Percentiles rank a stretch among this genome's conserved stretches.
Conservation (phyloP, 2,888 invertebrate genomes). For the Lasioglossum oenotherae region DNA sequence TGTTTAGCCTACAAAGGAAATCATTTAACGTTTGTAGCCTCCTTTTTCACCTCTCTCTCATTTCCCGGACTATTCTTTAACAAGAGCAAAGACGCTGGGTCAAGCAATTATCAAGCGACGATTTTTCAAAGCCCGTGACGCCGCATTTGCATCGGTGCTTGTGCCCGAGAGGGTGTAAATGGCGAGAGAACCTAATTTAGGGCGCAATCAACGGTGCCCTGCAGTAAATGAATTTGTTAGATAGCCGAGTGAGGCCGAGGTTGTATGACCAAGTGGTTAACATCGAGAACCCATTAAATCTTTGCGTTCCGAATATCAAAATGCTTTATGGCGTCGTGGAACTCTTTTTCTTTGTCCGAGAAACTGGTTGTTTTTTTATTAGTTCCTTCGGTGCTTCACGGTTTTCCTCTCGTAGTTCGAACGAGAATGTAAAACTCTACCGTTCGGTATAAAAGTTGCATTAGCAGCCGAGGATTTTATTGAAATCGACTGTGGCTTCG, state of each 20-base stretch:
- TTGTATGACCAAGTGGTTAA: not conserved
- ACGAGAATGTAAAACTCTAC: not conserved
- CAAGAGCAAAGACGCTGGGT: not conserved
- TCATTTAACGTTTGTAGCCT: not conserved
- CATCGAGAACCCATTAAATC: constrained; percentile 23
- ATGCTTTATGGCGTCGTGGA: not conserved
- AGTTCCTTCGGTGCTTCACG: not conserved
- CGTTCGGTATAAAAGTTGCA: constrained; percentile 5
- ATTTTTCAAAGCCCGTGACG: constrained; percentile 23
- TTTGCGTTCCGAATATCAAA: not conserved
- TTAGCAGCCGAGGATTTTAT: not conserved
- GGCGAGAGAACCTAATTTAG: constrained; percentile 42
- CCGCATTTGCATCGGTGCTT: constrained; percentile 12
- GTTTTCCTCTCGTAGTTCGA: not conserved
- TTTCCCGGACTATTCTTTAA: not conserved
- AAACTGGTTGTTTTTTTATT: not conserved
- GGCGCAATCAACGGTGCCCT: constrained; percentile 30
- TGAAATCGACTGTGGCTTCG: not conserved
- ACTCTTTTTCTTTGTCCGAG: not conserved
- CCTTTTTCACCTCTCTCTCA: not conserved
- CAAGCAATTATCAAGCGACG: constrained; percentile 19
- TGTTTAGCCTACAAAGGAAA: not conserved
- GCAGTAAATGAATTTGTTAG: constrained; percentile 40
- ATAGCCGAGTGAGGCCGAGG: not conserved
- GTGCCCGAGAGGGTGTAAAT: constrained; percentile 12